Percentiles rank a stretch among this genome's conserved stretches.
Evolutionary conservation across 2,113 vertebrate species (phyloP).

Genomic region (Tenrec ecaudatus): DNA sequence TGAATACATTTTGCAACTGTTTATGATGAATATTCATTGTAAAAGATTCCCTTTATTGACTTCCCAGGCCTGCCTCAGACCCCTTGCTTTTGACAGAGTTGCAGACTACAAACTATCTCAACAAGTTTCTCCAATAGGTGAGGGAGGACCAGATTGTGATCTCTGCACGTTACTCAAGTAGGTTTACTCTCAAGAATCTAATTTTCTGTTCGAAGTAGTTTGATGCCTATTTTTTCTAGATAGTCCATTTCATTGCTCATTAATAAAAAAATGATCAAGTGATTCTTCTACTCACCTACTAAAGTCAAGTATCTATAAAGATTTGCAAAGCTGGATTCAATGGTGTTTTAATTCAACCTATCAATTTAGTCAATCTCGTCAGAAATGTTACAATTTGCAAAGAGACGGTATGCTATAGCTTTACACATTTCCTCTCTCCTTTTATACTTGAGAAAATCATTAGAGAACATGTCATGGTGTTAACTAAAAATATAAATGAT

Average conservation of each 20-base stretch:
- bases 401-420: neutral
- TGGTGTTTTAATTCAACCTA: constrained; percentile 36
- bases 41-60: neutral
- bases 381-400: neutral
- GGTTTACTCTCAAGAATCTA: neutral
- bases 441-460: constrained; percentile 1
- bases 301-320: neutral
- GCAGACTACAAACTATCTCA: constrained; percentile 22
- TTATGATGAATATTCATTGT: neutral
- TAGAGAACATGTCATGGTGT: neutral
- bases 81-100: constrained; percentile 17
- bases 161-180: neutral
- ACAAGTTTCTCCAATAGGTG: too few relatives aligned
- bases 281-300: neutral
- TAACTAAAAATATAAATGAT: neutral
- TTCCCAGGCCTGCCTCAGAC: neutral
- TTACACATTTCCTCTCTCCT: constrained; percentile 1
- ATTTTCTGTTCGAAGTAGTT: constrained; percentile 3
- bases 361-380: neutral
- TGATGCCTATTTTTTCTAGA: neutral
- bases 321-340: constrained; percentile 27
- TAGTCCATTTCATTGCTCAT: constrained; percentile 41
- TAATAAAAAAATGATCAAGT: neutral
- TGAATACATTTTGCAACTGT: constrained; percentile 27
- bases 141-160: neutral